Conservation (phyloP, 2,797 vertebrate species). For the Argentina silus region DNA sequence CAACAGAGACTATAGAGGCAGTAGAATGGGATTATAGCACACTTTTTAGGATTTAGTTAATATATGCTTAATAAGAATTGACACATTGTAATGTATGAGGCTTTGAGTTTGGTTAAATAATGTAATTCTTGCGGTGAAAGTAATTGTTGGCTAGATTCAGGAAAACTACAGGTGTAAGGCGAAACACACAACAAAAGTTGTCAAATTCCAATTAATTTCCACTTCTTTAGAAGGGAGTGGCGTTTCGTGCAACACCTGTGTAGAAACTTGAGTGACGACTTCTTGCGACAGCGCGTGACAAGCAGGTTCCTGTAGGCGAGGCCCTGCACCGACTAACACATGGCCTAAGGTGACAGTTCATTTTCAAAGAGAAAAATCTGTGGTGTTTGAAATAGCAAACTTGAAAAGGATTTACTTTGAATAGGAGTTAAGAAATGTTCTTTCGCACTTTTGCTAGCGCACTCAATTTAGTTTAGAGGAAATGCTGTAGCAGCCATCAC, state of each 20-base stretch:
- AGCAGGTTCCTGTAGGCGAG: slow-evolving; percentile 74
- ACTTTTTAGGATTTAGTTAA: not conserved
- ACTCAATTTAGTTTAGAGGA: too few species aligned
- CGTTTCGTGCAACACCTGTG: slow-evolving; percentile 58
- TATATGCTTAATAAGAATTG: not conserved
- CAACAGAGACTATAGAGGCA: not conserved
- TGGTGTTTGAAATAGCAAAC: not conserved
- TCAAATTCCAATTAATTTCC: slow-evolving; percentile 23
- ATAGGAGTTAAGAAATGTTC: not conserved
- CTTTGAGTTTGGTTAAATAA: not conserved
- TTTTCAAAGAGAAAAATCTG: slow-evolving; percentile 37
- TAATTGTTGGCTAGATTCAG: not conserved
- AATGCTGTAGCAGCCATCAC: not conserved
- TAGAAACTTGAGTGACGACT: slow-evolving; percentile 82
- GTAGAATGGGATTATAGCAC: not conserved
- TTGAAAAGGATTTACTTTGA: not conserved
- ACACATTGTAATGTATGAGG: not conserved
- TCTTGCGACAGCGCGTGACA: slow-evolving; percentile 81
- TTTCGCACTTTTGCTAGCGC: not conserved
- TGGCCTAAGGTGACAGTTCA: slow-evolving; percentile 68
- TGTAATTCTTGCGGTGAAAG: too few species aligned
- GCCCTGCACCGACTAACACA: slow-evolving; percentile 53
- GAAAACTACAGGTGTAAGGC: not conserved
- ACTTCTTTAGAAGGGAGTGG: slow-evolving; percentile 71
- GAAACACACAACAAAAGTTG: slow-evolving; percentile 25